Evolutionary conservation across 35 echinoderm and acorn worm species (phyloP).

Genomic region (Stichopus chloronotus): DNA sequence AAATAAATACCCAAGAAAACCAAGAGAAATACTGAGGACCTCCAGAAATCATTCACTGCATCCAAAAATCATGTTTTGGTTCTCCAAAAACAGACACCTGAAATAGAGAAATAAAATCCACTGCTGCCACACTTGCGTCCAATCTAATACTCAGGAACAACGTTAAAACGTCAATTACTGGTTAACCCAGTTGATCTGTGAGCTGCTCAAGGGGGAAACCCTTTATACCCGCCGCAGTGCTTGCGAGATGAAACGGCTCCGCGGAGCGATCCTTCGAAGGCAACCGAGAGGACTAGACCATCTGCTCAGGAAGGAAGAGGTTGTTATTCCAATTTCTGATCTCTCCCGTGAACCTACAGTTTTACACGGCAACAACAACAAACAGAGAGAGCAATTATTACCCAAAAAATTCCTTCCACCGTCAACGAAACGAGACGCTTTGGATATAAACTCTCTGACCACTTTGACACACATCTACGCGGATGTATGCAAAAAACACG

Average conservation of each 20-base stretch:
- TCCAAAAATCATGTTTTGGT: background rate
- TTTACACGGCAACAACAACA: background rate
- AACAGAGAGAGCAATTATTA: background rate
- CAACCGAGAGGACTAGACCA: background rate
- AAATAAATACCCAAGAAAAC: background rate
- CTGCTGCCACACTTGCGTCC: background rate
- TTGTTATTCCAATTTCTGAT: slow-evolving; percentile 17
- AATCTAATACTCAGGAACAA: slow-evolving; percentile 42
- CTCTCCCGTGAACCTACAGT: background rate
- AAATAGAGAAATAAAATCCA: background rate
- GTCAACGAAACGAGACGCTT: background rate
- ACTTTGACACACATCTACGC: slow-evolving; percentile 30
- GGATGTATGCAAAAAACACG: background rate
- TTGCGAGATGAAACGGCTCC: slow-evolving; percentile 3
- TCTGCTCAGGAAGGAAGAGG: slow-evolving; percentile 37
- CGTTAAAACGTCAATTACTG: slow-evolving; percentile 52
- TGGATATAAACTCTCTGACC: background rate
- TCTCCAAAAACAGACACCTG: background rate
- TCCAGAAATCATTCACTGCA: background rate
- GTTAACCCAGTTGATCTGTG: slow-evolving; percentile 26
- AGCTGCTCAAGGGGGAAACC: background rate
- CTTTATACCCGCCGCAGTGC: background rate
- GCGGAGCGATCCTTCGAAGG: background rate
- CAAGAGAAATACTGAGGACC: background rate
- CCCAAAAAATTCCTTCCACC: background rate